Conservation (phyloP, 2,888 invertebrate genomes). For the Polietes domitor region DNA sequence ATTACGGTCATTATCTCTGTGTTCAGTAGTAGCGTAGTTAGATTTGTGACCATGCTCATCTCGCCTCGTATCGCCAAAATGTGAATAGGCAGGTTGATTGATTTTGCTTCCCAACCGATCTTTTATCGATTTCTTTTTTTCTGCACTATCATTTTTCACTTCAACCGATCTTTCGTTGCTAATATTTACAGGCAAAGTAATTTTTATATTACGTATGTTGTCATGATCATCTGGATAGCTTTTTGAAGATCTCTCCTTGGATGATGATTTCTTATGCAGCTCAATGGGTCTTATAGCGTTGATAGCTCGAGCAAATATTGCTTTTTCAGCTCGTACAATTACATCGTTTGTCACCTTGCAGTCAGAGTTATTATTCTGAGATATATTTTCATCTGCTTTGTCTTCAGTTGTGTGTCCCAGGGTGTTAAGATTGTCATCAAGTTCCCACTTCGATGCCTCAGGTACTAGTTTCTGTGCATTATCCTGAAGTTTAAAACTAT, state of each 20-base stretch:
- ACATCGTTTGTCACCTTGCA: constrained; percentile 92
- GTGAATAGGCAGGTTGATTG: constrained; percentile 69
- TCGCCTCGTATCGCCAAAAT: constrained; percentile 63
- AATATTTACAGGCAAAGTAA: constrained; percentile 81
- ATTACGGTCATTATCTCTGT: constrained; percentile 65
- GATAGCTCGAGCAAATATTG: constrained; percentile 93
- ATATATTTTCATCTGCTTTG: constrained; percentile 77
- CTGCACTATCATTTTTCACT: constrained; percentile 70
- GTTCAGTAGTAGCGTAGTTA: constrained; percentile 22
- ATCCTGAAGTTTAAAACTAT: constrained; percentile 64
- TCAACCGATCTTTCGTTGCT: constrained; percentile 79
- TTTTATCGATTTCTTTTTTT: constrained; percentile 84
- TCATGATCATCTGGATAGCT: constrained; percentile 74
- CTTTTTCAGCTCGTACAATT: constrained; percentile 94
- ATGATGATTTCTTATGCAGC: constrained; percentile 86
- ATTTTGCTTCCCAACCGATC: constrained; percentile 87
- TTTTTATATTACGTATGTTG: constrained; percentile 80
- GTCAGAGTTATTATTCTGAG: constrained; percentile 65
- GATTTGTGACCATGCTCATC: constrained; percentile 49
- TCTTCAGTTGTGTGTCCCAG: constrained; percentile 81
- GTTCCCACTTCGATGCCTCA: constrained; percentile 94
- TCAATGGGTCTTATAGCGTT: constrained; percentile 90
- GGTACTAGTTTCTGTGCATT: constrained; percentile 81
- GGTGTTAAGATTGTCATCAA: constrained; percentile 89
- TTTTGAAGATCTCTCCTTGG: constrained; percentile 83